phyloP scores from a whole-genome alignment of 2,797 vertebrate genomes.

The Cossypha polioptera region DNA sequence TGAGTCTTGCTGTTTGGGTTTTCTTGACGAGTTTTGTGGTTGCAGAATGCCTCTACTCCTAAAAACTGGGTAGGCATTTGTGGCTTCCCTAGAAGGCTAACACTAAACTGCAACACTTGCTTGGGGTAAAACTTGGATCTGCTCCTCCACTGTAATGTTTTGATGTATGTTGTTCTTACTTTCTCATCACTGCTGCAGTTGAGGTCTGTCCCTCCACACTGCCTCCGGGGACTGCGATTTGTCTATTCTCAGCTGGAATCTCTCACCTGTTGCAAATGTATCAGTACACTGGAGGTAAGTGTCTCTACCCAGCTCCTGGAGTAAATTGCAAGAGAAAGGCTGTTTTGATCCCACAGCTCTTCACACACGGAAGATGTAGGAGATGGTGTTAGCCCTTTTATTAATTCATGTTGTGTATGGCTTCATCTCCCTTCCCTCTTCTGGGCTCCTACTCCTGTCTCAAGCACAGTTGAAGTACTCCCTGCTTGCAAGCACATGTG shows the following conservation, averaged over 20 bases:
- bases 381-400: not conserved
- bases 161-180: not conserved
- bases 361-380: not conserved
- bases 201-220: constrained; percentile 89
- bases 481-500: not conserved
- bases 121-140: not conserved
- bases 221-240: constrained; percentile 86
- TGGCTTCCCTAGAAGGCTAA: not conserved
- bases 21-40: not conserved
- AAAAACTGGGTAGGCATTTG: not conserved
- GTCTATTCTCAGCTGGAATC: constrained; percentile 94
- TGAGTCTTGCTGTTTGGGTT: not conserved
- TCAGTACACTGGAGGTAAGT: constrained; percentile 88
- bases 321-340: not conserved
- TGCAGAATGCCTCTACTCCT: not conserved
- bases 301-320: not conserved
- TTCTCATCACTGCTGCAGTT: constrained; percentile 74
- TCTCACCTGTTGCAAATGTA: constrained; percentile 88
- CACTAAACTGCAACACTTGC: not conserved
- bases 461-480: not conserved
- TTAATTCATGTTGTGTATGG: not conserved
- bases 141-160: not conserved
- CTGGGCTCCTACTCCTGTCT: not conserved
- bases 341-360: not conserved
- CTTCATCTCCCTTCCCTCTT: not conserved